Base-by-base conservation (phyloP, 2,888 invertebrate genomes). In the Hetaerina titia region DNA sequence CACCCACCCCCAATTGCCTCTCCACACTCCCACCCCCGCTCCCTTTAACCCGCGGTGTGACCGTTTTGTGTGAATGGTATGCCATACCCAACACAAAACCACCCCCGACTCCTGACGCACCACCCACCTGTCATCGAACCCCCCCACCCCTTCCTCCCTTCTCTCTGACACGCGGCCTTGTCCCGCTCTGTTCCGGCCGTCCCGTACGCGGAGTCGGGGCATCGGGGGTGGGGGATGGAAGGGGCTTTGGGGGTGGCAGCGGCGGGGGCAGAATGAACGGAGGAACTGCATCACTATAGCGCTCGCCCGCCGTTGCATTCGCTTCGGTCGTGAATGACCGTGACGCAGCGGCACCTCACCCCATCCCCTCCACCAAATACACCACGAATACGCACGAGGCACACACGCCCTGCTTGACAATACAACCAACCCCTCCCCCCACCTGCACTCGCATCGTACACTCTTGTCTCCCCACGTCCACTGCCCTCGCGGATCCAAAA, bases 261-360 rank as follows among this genome's bases (percentile, higher is more conserved):
- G n/a, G 69, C 0, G n/a, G n/a, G 19, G n/a, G 69, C 69, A n/a
- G 69, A 15, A 15, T 25, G 31, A 25, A 31, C 9, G 81, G 81
- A 81, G 45, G 45, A 89, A 58, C 57, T 57, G 89, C 45, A 90
- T 90, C 64, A 90, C 58, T 90, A 90, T 90, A 90, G 90, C 90
- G 90, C n/a, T 45, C 9, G 69, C 9, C 69, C 9, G 22, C 81
- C 90, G 90, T 31, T 92, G 92, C 92, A 92, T 69, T 45, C 22
- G 25, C 89, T 45, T 81, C 25, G 81, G n/a, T n/a, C 81, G 81
- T 81, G 81, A 81, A 81, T 81, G 81, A 81, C 81, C 81, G 25
- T 81, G 81, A 45, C 60, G 60, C 17, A 60, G 60, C 45, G 45
- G 45, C 45, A 45, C 45, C 45, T 45, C 45, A 45, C 45, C 45